Base-by-base conservation (phyloP, 2,113 vertebrate species). In the Neogale vison region DNA sequence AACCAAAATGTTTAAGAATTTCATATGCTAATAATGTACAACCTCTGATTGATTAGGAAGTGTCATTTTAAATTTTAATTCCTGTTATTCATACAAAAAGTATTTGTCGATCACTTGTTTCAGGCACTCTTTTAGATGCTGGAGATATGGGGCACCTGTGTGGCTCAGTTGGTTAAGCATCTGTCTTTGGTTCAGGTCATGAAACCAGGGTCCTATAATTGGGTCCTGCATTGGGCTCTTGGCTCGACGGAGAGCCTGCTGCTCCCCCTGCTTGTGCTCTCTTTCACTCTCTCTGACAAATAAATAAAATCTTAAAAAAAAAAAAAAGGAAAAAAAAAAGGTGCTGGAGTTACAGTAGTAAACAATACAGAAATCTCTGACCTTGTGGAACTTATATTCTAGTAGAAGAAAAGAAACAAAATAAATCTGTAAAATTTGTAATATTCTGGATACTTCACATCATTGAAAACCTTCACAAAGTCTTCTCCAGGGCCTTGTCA, bases 1-100 rank as follows among this genome's bases (percentile, higher is more conserved):
- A 87, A 65, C 8, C 26, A 95, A 86, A 89, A 87, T 88, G 29
- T 31, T 88, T 77, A 76, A 18, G 17, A 88, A 94, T 93, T 42
- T 7, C 6, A 17, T 36, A 67, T 20, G 84, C 14, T 63, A 94
- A 45, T 67, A 12, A 74, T 47, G 7, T n/a, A 5, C 29, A 55
- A 36, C 23, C 23, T 79, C 36, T 65, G 50, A 1, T 71, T 69
- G 42, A 1, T 76, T 69, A 52, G 2, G 5, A 67, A 50, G 55
- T 79, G 1, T 31, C 13, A 69, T 29, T 91, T 91, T 72, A 21
- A 42, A 29, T 67, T 81, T 96, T 79, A 76, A 82, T 94, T 88
- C 8, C 36, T 90, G 8, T 69, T 50, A 2, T 91, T 94, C 9
- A 20, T 57, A 17, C 12, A 69, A 74, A 65, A 82, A 92, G 23